Conservation (phyloP, 1,140 invertebrate genomes). For the Sipha flava region DNA sequence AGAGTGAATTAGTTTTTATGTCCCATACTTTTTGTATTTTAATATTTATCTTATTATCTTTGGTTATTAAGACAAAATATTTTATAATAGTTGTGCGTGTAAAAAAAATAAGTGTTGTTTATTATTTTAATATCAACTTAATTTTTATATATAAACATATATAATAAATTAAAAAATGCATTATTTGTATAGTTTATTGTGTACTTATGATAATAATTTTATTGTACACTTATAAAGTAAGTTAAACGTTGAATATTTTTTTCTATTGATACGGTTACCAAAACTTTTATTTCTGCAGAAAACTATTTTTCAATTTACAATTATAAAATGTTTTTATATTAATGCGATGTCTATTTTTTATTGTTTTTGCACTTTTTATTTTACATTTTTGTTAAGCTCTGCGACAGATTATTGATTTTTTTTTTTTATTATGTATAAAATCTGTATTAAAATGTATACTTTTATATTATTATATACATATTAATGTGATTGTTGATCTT, state of each 20-base stretch:
- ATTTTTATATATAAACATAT: not conserved
- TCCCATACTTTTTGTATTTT: too few species aligned
- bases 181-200: not conserved
- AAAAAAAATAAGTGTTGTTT: not conserved
- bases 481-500: slow-evolving; percentile 3
- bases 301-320: slow-evolving; percentile 18
- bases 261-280: slow-evolving; percentile 16
- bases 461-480: not conserved
- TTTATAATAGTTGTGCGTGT: not conserved
- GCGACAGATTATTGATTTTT: not conserved
- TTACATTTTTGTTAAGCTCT: slow-evolving; percentile 28
- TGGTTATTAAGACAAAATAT: not conserved
- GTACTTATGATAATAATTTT: slow-evolving; percentile 14
- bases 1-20: too few species aligned
- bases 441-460: slow-evolving; percentile 17
- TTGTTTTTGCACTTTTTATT: slow-evolving; percentile 28
- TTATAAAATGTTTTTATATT: slow-evolving; percentile 17
- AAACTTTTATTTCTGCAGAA: slow-evolving; percentile 8
- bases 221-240: not conserved
- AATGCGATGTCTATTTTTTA: slow-evolving; percentile 15
- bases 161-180: not conserved
- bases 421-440: not conserved
- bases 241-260: slow-evolving; percentile 2
- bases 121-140: not conserved
- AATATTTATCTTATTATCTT: not conserved